phyloP scores from a whole-genome alignment of 2,888 invertebrate genomes.

The Leptinotarsa tumamoca region DNA sequence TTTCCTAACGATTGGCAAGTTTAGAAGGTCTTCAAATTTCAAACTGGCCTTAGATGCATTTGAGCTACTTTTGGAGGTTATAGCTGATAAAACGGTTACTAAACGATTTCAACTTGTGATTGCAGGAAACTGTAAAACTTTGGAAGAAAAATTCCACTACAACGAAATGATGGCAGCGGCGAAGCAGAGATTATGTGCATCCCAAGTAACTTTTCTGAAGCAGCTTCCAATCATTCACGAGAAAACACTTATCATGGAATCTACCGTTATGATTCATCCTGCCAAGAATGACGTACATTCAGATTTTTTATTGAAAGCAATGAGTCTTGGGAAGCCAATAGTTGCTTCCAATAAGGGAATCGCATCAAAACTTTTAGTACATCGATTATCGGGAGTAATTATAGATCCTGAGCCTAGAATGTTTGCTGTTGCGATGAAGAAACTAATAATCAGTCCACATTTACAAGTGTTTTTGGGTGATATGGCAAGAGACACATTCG shows the following conservation, averaged over 20 bases:
- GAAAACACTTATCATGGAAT: slow-evolving; percentile 60
- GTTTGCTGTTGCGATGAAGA: slow-evolving; percentile 60
- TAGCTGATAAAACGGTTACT: slow-evolving; percentile 53
- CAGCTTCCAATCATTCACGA: slow-evolving; percentile 60
- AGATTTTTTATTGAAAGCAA: slow-evolving; percentile 58
- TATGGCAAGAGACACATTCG: slow-evolving; percentile 59
- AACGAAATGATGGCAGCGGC: slow-evolving; percentile 56
- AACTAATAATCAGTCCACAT: slow-evolving; percentile 58
- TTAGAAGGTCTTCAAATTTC: slow-evolving; percentile 59
- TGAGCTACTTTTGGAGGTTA: slow-evolving; percentile 57
- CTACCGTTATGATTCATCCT: slow-evolving; percentile 59
- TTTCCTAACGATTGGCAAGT: slow-evolving; percentile 60
- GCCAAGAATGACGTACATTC: slow-evolving; percentile 59
- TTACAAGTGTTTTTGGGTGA: slow-evolving; percentile 60
- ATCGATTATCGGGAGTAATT: slow-evolving; percentile 60
- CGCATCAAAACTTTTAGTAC: slow-evolving; percentile 55
- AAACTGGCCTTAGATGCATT: slow-evolving; percentile 60
- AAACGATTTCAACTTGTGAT: slow-evolving; percentile 59
- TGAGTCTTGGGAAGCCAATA: slow-evolving; percentile 60
- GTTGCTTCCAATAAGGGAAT: slow-evolving; percentile 61
- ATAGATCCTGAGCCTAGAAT: slow-evolving; percentile 58
- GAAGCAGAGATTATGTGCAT: slow-evolving; percentile 57
- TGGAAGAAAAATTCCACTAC: slow-evolving; percentile 57
- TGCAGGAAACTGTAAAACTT: slow-evolving; percentile 57
- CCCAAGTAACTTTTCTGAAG: slow-evolving; percentile 61